Evolutionary conservation across 2,797 vertebrate species (phyloP), one percentile per base, ranked within the genome.

Genomic region (Euphonia xanthogaster): DNA sequence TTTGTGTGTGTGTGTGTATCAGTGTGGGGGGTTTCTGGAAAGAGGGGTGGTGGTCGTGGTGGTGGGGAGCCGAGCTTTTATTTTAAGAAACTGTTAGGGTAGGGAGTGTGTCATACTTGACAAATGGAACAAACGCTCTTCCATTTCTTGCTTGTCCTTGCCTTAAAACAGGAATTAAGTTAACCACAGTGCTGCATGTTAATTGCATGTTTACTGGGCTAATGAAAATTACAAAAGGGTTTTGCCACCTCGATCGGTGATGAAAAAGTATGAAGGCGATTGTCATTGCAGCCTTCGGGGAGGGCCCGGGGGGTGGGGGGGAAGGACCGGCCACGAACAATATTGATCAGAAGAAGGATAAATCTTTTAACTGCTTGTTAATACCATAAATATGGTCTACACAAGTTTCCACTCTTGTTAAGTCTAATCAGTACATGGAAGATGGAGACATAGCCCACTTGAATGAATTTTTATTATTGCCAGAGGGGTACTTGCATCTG

Each of bases 201-300:
- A 98, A 98, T 98, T 98, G 97, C 97, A 97, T 98, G 98, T 98
- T 98, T 98, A 98, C 97, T 97, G 97, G 96, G 97, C 97, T 98
- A 98, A 98, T 98, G 98, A 96, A 98, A 98, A 98, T 97, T 98
- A 98, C 97, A 97, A 98, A 97, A 97, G 97, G 96, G 97, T 97
- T 98, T 98, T 97, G 97, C 97, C 97, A 97, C 97, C 98, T 97
- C 97, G 96, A 98, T 98, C 96, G 96, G 97, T 96, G 96, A 96
- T 96, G 97, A 91, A 92, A 97, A 97, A 97, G 91, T 96, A 97
- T 91, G 96, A 97, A 97, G 97, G 97, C 96, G 95, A 93, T 97
- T 97, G 97, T 98, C 97, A 98, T 96, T 96, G 97, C 96, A 97
- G 97, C 97, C 97, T 97, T 94, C 89, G 97, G 97, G 96, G 96